Base-by-base conservation (phyloP, 2,888 invertebrate species). In the Nemoura dubitans region DNA sequence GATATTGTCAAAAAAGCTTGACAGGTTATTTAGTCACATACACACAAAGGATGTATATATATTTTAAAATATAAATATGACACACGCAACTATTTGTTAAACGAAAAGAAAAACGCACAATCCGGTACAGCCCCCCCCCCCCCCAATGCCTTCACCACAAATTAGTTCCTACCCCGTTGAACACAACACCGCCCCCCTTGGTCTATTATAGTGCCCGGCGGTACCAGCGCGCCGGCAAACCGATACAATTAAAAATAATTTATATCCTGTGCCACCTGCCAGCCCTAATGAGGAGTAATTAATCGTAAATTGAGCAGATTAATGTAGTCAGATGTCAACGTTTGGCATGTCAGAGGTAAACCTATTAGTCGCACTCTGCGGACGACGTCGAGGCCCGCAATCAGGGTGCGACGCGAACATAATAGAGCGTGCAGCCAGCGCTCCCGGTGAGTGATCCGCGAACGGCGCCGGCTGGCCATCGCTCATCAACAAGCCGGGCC, bases 301-400 rank as follows among this genome's bases (percentile, higher is more conserved):
- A 78, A 78, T 78, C 28, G 27, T 78, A 78, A 78, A 78, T 78
- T 78, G 78, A 28, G 27, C 78, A 78, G 78, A 26, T 78, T 78
- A 78, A 78, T 78, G 26, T 78, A 78, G 78, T 78, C 78, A 28
- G 26, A 28, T 78, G 78, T 78, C 26, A 28, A 78, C 26, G 28
- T 78, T 27, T 78, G 27, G 27, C 27, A 27, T 78, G 78, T 27
- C 78, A 78, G 78, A 78, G 78, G 78, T 78, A 78, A 78, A 78
- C 78, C 78, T 78, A 78, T 78, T 78, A 78, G 78, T 25, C n/a
- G 27, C 78, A 78, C 27, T 78, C 28, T 6, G 78, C 26, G 78
- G 78, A n/a, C 59, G 1, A 59, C 21, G 59, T 21, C 14, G 36
- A 10, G 5, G 10, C 36, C 28, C 78, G 25, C 78, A 78, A 78